Evolutionary conservation across 2,888 invertebrate species (phyloP).

Genomic region (Encarsia formosa): DNA sequence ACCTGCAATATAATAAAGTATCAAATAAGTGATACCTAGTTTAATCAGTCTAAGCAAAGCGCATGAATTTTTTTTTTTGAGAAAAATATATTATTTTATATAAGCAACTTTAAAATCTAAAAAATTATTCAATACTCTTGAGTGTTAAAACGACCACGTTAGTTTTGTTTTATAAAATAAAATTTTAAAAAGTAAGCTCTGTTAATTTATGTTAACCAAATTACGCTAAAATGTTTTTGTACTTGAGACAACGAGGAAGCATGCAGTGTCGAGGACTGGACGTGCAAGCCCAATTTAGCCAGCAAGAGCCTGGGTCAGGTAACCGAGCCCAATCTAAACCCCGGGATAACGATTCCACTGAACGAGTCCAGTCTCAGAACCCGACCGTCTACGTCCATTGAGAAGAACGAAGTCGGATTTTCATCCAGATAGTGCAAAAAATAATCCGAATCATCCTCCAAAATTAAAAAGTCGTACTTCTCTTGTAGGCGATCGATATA

Average conservation of each 20-base stretch:
- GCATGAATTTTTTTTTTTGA: no score
- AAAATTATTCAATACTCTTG: no score
- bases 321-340: conserved; percentile 68
- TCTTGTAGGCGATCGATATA: no score
- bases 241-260: conserved; percentile 64
- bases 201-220: no score
- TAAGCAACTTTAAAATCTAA: conserved; percentile 4
- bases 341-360: conserved; percentile 70
- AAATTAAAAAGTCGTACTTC: conserved; percentile 68
- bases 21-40: no score
- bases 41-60: no score
- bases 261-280: conserved; percentile 63
- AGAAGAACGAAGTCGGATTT: conserved; percentile 63
- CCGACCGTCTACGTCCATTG: conserved; percentile 70
- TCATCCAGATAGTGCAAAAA: conserved; percentile 67
- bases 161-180: no score
- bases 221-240: no score
- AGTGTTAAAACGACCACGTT: no score
- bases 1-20: conserved; percentile 57
- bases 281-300: conserved; percentile 60
- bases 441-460: conserved; percentile 80
- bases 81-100: no score
- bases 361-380: conserved; percentile 74
- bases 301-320: conserved; percentile 66
- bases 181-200: no score